A percentile compares a stretch with the other conserved stretches of the same genome.
These are phyloP conservation scores for Phalanger gymnotis DNA, from an alignment of 2,797 vertebrate genomes.

Conservation along the genomic window DNA sequence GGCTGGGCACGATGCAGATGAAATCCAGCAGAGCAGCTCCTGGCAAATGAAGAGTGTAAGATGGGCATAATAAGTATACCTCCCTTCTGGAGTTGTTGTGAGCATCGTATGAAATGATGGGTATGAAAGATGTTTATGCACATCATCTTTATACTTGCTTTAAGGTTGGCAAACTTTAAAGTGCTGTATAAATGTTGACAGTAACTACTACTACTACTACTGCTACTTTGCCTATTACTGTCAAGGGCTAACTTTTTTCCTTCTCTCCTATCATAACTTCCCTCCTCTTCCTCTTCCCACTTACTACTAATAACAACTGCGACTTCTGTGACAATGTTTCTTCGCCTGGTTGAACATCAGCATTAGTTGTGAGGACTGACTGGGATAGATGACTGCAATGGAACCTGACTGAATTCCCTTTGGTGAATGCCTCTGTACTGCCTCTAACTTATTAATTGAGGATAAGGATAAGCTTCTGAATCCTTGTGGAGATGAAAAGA, in stretches of 20 bases:
- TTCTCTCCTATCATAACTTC: too few relatives aligned
- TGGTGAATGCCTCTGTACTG: not conserved
- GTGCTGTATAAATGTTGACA: not conserved
- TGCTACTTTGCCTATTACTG: too few relatives aligned
- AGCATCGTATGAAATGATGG: not conserved
- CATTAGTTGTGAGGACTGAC: too few relatives aligned
- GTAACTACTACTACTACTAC: too few relatives aligned
- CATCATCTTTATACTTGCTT: not conserved
- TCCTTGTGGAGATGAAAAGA: not conserved
- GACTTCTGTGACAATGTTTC: not conserved
- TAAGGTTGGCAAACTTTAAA: not conserved
- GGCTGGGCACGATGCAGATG: too few relatives aligned
- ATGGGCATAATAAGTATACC: not conserved
- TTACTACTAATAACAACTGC: not conserved
- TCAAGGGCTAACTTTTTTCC: too few relatives aligned
- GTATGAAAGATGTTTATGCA: not conserved
- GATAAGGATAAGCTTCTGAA: not conserved
- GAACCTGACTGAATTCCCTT: not conserved
- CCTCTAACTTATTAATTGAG: not conserved
- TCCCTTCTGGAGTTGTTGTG: not conserved
- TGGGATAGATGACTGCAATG: not conserved
- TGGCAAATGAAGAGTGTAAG: not conserved
- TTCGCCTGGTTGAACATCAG: not conserved
- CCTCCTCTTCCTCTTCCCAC: not conserved
- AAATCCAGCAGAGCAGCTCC: not conserved